A percentile compares a stretch with the other conserved stretches of the same genome.
phyloP scores from a whole-genome alignment of 2,113 vertebrate genomes.

The Rallus limicola region DNA sequence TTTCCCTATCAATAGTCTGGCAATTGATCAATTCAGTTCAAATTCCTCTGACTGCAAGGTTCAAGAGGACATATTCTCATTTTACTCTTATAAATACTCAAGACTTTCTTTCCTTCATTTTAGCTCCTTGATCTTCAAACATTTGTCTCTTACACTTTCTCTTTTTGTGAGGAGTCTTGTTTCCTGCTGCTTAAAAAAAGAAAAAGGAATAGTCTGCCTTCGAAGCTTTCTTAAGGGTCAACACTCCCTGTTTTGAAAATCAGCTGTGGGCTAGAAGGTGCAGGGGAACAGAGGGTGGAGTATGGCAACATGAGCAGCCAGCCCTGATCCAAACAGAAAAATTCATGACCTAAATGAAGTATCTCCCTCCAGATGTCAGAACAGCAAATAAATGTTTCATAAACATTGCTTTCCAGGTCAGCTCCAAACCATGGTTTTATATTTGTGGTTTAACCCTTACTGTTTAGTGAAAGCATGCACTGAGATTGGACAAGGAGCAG shows the following conservation, averaged over 20 bases:
- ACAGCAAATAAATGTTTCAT: constrained; percentile 47
- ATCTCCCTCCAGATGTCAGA: constrained; percentile 27
- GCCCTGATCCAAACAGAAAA: constrained; percentile 16
- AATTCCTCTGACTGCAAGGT: neutral
- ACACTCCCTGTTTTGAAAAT: neutral
- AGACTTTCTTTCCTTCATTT: neutral
- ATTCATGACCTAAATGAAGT: constrained; percentile 28
- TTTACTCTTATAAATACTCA: neutral
- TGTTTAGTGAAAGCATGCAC: neutral
- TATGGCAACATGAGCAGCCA: neutral
- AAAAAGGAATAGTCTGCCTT: neutral
- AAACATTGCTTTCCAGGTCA: constrained; percentile 35
- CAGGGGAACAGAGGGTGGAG: neutral
- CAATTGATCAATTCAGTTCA: neutral
- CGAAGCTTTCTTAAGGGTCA: neutral
- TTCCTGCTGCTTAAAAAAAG: neutral
- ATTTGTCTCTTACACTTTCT: neutral
- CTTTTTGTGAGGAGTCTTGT: neutral
- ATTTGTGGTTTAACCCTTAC: constrained; percentile 7
- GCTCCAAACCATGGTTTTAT: neutral
- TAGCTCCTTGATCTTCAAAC: neutral
- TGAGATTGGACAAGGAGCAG: neutral
- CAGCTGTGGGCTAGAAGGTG: neutral
- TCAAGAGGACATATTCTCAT: neutral
- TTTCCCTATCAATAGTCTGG: neutral